Base-by-base conservation (phyloP, 2,888 invertebrate species). In the Campoplex capitator region DNA sequence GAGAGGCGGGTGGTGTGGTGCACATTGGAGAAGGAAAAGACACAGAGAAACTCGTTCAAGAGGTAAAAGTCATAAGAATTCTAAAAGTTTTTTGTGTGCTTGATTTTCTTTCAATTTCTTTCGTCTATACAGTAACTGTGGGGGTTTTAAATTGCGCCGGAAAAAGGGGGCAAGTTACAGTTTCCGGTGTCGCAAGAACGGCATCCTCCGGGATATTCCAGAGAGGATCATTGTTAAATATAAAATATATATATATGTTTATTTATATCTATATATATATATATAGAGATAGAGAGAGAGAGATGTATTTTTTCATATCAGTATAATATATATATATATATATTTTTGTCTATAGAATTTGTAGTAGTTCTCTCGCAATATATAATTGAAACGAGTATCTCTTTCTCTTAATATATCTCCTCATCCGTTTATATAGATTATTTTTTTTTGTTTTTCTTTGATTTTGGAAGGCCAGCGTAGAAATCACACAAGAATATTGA, bases 381-480 rank as follows among this genome's bases (percentile, higher is more conserved):
- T 62, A 62, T 91, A 92, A 81, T 75, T 92, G 92, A 92, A 78
- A 91, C 90, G 89, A 90, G 91, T 91, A 90, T 90, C 88, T 89
- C 84, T 88, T 78, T 88, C 83, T 88, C 86, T 80, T 85, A 83
- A 42, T 45, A 62, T 81, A 87, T 73, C 85, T 74, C 88, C 88
- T 67, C 75, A 83, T 85, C 84, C 89, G 89, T 88, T 90, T 89
- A 91, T 89, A 91, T 89, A 91, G 91, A 90, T 89, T 89, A 89
- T 78, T 58, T 7, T 75, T 75, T 51, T 58, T 67, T 82, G 81
- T 83, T 88, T 91, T 92, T 93, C 92, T 93, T 94, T 93, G 93
- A 93, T 93, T 93, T 93, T 92, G 91, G 93, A 94, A 94, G 94
- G 94, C 94, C 93, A 93, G 93, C 92, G 91, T 93, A 93, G 91